phyloP scores from a whole-genome alignment of 2,888 invertebrate genomes.

The Seira ritae region DNA sequence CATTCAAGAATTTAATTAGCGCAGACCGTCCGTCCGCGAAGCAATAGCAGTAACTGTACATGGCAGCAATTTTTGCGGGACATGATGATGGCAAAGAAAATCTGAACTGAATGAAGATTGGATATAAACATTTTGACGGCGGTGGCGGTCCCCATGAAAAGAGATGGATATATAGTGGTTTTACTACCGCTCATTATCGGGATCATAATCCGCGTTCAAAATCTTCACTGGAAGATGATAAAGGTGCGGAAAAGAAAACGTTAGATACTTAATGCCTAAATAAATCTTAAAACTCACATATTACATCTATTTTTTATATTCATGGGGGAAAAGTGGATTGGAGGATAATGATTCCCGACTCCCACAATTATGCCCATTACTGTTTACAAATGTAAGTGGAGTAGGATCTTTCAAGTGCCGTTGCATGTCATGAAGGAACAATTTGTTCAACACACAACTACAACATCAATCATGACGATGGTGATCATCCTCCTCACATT shows the following conservation, averaged over 20 bases:
- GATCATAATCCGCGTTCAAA: slow-evolving; percentile 24
- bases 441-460: slow-evolving; percentile 61
- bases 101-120: too few species aligned
- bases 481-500: slow-evolving; percentile 31
- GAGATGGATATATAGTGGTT: slow-evolving; percentile 28
- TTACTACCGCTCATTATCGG: slow-evolving; percentile 48
- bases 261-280: background rate
- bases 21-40: too few species aligned
- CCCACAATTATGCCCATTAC: slow-evolving; percentile 25
- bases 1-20: too few species aligned
- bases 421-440: slow-evolving; percentile 55
- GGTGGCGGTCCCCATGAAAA: too few species aligned
- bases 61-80: too few species aligned
- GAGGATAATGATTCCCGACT: background rate
- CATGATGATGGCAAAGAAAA: too few species aligned
- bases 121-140: too few species aligned
- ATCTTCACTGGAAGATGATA: slow-evolving; percentile 15
- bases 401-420: background rate
- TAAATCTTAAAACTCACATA: slow-evolving; percentile 1
- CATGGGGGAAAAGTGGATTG: background rate
- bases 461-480: too few species aligned
- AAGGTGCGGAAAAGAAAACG: slow-evolving; percentile 1
- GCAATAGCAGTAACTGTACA: too few species aligned
- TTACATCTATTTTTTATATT: background rate
- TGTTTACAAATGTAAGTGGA: slow-evolving; percentile 21